These are phyloP conservation scores for Acropora yongei DNA, from an alignment of 64 coral and sea anemone species.

Conservation along the genomic window DNA sequence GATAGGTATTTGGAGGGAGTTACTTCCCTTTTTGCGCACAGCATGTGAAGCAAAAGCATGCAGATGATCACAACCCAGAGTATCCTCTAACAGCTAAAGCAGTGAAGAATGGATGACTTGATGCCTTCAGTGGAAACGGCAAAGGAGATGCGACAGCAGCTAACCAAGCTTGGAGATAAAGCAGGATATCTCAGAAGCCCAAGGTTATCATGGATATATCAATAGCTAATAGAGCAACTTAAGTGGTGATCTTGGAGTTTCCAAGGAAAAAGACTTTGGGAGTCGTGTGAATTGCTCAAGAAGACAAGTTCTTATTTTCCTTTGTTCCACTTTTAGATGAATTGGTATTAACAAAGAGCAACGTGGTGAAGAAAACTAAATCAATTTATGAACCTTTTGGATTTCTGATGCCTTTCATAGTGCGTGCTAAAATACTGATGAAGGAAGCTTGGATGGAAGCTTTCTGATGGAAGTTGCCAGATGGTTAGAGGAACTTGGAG, in stretches of 20 bases:
- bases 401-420: conserved; percentile 15
- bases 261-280: conserved; percentile 66
- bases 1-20: conserved; percentile 82
- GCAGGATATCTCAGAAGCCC: conserved; percentile 54
- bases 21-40: conserved; percentile 91
- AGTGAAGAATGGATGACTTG: conserved; percentile 57
- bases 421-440: conserved; percentile 62
- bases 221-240: conserved; percentile 25
- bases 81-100: conserved; percentile 64
- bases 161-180: conserved; percentile 53
- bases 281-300: conserved; percentile 58
- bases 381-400: conserved; percentile 71
- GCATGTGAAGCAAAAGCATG: conserved; percentile 73
- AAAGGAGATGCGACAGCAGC: conserved; percentile 35
- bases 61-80: conserved; percentile 36
- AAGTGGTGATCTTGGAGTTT: conserved; percentile 70
- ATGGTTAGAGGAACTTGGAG: conserved; percentile 70
- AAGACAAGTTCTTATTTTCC: conserved; percentile 31
- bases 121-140: conserved; percentile 63
- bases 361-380: conserved; percentile 52
- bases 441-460: conserved; percentile 55
- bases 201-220: conserved; percentile 40
- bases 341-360: conserved; percentile 61
- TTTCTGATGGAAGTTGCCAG: conserved; percentile 25
- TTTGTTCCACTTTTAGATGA: conserved; percentile 27